Evolutionary conservation across 1,140 invertebrate species (phyloP).

Genomic region (Stenopsyche tienmushanensis): DNA sequence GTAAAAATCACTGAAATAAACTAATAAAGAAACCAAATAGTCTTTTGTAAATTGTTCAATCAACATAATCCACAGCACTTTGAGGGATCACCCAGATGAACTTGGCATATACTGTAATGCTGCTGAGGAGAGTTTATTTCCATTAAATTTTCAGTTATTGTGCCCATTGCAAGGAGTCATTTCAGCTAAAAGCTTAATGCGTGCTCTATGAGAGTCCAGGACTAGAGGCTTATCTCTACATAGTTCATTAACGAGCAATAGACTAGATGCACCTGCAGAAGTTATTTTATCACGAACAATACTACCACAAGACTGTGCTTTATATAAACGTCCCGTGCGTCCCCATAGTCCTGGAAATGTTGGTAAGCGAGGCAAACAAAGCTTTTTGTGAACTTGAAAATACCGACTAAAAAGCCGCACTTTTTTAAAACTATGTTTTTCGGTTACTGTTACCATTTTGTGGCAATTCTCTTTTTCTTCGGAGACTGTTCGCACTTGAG

Average conservation of each 20-base stretch:
- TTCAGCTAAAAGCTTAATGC: constrained; percentile 36
- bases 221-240: constrained; percentile 37
- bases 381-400: constrained; percentile 57
- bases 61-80: constrained; percentile 64
- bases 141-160: constrained; percentile 10
- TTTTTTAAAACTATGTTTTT: constrained; percentile 57
- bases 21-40: not conserved
- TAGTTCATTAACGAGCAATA: constrained; percentile 39
- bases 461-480: constrained; percentile 51
- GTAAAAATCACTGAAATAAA: constrained; percentile 16
- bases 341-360: constrained; percentile 59
- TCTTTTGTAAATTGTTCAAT: constrained; percentile 32
- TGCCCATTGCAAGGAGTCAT: constrained; percentile 21
- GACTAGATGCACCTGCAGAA: constrained; percentile 38
- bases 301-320: constrained; percentile 62
- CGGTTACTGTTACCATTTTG: constrained; percentile 49
- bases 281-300: constrained; percentile 51
- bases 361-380: constrained; percentile 47
- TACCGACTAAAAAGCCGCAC: constrained; percentile 64
- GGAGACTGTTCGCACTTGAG: constrained; percentile 43
- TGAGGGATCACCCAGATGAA: constrained; percentile 58
- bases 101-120: constrained; percentile 51
- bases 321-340: constrained; percentile 57
- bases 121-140: constrained; percentile 20
- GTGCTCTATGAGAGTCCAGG: constrained; percentile 35